Percentiles rank a stretch among this genome's conserved stretches.
phyloP scores from a whole-genome alignment of 2,113 vertebrate species.

The Melanotaenia duboulayi region DNA sequence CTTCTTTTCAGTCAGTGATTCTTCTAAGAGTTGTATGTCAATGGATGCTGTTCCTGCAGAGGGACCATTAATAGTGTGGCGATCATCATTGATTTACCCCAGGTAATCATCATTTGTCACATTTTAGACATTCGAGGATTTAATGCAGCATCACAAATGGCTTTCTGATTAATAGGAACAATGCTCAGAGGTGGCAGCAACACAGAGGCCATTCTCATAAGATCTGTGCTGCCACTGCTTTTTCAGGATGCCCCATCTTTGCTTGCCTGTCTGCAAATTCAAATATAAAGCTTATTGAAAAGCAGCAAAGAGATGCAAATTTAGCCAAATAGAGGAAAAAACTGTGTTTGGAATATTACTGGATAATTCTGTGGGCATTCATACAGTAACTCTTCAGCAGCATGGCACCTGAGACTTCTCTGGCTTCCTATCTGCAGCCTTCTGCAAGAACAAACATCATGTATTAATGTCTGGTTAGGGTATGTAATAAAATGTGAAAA shows the following conservation, averaged over 20 bases:
- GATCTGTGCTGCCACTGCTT: slow-evolving; percentile 39
- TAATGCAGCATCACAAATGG: slow-evolving; percentile 77
- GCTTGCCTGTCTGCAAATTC: slow-evolving; percentile 7
- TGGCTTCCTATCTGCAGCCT: neutral
- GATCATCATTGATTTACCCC: slow-evolving; percentile 78
- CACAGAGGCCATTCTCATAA: slow-evolving; percentile 44
- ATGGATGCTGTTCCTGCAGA: slow-evolving; percentile 62
- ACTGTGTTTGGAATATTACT: slow-evolving; percentile 8
- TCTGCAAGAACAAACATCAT: slow-evolving; percentile 5
- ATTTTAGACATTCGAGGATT: slow-evolving; percentile 71
- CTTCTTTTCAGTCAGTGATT: slow-evolving; percentile 40
- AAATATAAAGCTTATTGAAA: slow-evolving; percentile 27
- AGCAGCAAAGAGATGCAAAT: slow-evolving; percentile 20
- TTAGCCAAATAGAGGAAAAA: neutral
- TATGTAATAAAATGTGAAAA: neutral
- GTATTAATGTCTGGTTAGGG: neutral
- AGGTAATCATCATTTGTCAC: slow-evolving; percentile 78
- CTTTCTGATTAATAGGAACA: slow-evolving; percentile 79
- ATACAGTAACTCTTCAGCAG: slow-evolving; percentile 4
- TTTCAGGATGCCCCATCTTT: slow-evolving; percentile 10
- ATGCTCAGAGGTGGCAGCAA: slow-evolving; percentile 52
- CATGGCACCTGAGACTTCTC: neutral
- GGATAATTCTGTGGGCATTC: neutral
- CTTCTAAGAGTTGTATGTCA: slow-evolving; percentile 41
- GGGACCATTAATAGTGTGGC: slow-evolving; percentile 68